Conservation (phyloP, 2,888 invertebrate genomes). For the Lucinisca nassula region DNA sequence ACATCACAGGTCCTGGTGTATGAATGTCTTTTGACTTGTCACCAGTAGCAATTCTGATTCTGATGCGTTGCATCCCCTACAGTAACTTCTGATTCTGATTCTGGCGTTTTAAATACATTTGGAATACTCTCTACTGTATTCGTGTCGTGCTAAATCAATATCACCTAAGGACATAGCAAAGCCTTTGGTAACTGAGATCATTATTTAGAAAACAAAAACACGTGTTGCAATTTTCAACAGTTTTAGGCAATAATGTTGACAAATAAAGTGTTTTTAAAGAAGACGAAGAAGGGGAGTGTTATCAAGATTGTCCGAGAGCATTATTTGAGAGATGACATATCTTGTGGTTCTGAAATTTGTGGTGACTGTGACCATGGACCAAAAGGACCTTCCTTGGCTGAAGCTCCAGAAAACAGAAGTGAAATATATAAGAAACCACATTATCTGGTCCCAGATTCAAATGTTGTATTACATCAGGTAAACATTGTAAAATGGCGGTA, state of each 20-base stretch:
- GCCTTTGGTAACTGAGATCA: neutral
- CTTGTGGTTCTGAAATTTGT: constrained; percentile 95
- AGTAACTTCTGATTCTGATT: no score
- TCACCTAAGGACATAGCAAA: neutral
- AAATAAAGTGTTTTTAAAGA: constrained; percentile 94
- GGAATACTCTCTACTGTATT: no score
- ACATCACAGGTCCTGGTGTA: no score
- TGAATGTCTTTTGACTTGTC: no score
- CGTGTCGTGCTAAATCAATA: neutral
- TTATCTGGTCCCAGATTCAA: constrained; percentile 96
- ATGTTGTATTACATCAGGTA: constrained; percentile 96
- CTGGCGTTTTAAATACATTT: no score
- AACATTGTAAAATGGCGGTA: constrained; percentile 7
- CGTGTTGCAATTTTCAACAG: neutral
- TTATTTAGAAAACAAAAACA: neutral
- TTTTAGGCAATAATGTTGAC: constrained; percentile 79
- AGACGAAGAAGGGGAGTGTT: constrained; percentile 96
- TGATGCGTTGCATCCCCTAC: no score
- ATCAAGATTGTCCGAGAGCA: constrained; percentile 98
- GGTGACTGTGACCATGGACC: constrained; percentile 91
- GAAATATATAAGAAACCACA: constrained; percentile 90
- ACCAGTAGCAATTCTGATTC: no score
- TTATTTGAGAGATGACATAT: constrained; percentile 97
- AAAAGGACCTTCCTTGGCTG: constrained; percentile 73
- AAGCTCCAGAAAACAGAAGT: constrained; percentile 78